Base-by-base conservation (phyloP, 2,113 vertebrate genomes). In the Peromyscus leucopus region DNA sequence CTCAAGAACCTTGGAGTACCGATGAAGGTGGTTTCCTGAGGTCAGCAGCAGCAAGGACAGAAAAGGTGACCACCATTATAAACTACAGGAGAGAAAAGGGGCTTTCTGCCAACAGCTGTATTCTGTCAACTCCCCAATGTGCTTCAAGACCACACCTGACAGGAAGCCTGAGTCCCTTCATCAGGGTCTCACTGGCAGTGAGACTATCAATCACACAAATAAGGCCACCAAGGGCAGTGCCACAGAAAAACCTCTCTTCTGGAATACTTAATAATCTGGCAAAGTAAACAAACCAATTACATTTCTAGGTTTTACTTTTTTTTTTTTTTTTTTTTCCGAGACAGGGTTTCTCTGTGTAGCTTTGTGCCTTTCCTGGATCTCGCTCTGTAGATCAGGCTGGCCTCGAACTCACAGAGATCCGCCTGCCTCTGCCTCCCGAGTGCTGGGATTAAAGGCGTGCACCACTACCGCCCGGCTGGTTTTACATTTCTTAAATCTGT, bases 1-100 rank as follows among this genome's bases (percentile, higher is more conserved):
- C 98, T 99, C 99, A 0, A 99, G 98, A 95, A 99, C 99, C 97
- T 99, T 99, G 55, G 99, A 99, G 98, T 99, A 99, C 24, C 99
- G 99, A 97, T 99, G 99, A 71, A 99, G 99, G 97, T 99, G 99
- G 98, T 99, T 99, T 83, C 99, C 99, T 99, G 97, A 5, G 88
- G 83, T 84, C 36, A 6, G 80, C 5, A 46, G 3, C 59, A n/a
- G 24, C 5, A 19, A 15, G 10, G 0, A 85, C 59, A 80, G 39
- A 51, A 89, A 42, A 69, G 55, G 36, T 46, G 21, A 61, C 0
- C 48, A 15, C 5, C 8, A 19, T 78, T 5, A n/a, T 65, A 65
- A 95, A 91, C 63, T 10, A 33, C 4, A 16, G 72, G 24, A 76
- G 1, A 6, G 36, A 3, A 55, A 46, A 36, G 0, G 1, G 42